Conservation (phyloP, 2,113 vertebrate genomes). For the Ictalurus punctatus region DNA sequence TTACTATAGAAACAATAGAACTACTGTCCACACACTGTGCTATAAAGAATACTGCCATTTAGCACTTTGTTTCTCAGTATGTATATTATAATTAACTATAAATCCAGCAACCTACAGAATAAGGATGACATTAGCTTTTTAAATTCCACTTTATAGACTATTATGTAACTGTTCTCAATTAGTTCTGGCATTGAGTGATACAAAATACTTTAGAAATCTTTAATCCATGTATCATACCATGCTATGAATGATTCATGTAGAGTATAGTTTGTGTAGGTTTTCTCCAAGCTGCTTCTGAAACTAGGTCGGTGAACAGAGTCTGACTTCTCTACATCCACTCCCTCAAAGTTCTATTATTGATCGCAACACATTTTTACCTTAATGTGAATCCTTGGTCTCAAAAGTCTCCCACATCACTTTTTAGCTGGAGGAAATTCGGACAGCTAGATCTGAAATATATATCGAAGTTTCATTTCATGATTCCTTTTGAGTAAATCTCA, state of each 20-base stretch:
- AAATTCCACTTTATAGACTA: background rate
- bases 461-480: conserved; percentile 11
- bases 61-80: background rate
- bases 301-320: conserved; percentile 33
- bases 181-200: conserved; percentile 12
- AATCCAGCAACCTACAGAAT: background rate
- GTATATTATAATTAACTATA: background rate
- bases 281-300: conserved; percentile 24
- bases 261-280: conserved; percentile 33
- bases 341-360: conserved; percentile 41
- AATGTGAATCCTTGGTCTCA: conserved; percentile 35
- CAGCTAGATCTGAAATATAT: conserved; percentile 24
- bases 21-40: background rate
- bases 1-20: conserved; percentile 13
- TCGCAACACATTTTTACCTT: conserved; percentile 22
- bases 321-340: background rate
- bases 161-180: background rate
- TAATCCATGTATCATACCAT: conserved; percentile 26
- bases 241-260: conserved; percentile 34
- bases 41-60: background rate
- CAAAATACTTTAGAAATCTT: conserved; percentile 29
- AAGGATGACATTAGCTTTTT: background rate
- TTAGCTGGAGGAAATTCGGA: conserved; percentile 9
- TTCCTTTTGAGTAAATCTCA: conserved; percentile 36
- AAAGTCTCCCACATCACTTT: conserved; percentile 9